These are phyloP conservation scores for Elephas maximus DNA, from an alignment of 2,113 vertebrate species.

Conservation along the genomic window DNA sequence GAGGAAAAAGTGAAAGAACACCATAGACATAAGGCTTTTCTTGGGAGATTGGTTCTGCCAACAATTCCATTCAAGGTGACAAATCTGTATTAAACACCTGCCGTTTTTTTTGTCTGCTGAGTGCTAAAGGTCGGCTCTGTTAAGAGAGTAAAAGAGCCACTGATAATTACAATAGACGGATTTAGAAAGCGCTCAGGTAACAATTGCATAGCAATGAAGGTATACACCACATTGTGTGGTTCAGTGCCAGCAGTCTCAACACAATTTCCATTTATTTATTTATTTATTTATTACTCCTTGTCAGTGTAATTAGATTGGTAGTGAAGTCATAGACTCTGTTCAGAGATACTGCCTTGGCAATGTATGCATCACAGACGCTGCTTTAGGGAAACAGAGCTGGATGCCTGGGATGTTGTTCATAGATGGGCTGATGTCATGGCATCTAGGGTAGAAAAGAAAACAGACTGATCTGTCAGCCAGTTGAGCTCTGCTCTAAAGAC, in stretches of 20 bases:
- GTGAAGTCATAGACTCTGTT: slow-evolving; percentile 29
- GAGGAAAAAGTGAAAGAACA: neutral
- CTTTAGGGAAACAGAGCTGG: slow-evolving; percentile 11
- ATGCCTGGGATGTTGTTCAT: neutral
- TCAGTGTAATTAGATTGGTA: slow-evolving; percentile 39
- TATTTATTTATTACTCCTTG: neutral
- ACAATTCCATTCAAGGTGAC: neutral
- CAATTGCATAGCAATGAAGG: neutral
- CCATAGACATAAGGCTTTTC: neutral
- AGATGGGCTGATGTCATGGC: neutral
- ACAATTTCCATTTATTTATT: neutral
- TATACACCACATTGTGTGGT: neutral
- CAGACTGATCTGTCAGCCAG: neutral
- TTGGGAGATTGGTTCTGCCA: neutral
- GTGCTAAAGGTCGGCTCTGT: neutral
- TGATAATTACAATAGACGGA: neutral
- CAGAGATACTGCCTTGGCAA: slow-evolving; percentile 37
- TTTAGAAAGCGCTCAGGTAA: neutral
- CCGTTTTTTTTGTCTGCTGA: neutral
- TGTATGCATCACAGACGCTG: neutral
- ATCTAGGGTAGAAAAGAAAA: neutral
- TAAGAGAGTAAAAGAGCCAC: neutral
- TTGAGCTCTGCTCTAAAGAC: neutral
- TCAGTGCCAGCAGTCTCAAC: neutral
- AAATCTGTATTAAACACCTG: neutral